phyloP scores from a whole-genome alignment of 1,140 invertebrate species.

The Drosophila kohkoa region DNA sequence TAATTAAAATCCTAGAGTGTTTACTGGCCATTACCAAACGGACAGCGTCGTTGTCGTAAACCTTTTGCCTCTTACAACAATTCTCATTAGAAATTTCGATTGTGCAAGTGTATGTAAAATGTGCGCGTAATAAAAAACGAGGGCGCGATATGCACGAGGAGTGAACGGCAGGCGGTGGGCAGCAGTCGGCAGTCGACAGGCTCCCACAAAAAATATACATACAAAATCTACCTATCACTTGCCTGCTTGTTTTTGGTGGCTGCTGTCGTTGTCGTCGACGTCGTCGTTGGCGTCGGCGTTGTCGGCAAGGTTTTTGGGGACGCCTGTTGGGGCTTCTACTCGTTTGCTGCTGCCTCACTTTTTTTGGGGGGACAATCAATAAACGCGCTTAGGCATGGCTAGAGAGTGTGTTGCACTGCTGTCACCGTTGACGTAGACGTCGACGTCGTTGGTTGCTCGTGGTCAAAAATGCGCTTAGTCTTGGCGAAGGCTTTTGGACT shows the following conservation, averaged over 20 bases:
- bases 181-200: constrained; percentile 49
- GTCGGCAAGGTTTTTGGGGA: constrained; percentile 62
- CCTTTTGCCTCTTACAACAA: constrained; percentile 25
- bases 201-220: constrained; percentile 72
- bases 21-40: constrained; percentile 24
- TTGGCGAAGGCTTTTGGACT: constrained; percentile 6
- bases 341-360: constrained; percentile 25
- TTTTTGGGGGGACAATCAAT: constrained; percentile 60
- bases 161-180: constrained; percentile 38
- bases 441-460: constrained; percentile 1
- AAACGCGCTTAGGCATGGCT: constrained; percentile 61
- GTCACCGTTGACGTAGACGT: not conserved
- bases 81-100: constrained; percentile 50
- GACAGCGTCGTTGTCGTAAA: constrained; percentile 8
- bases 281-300: constrained; percentile 42
- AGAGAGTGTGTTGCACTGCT: constrained; percentile 5
- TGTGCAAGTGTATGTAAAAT: constrained; percentile 77
- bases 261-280: constrained; percentile 34
- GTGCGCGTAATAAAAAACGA: constrained; percentile 80
- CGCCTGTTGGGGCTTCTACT: constrained; percentile 56
- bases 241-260: constrained; percentile 24
- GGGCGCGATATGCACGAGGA: constrained; percentile 76
- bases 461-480: constrained; percentile 26
- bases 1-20: constrained; percentile 29
- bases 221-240: constrained; percentile 78